Evolutionary conservation across 2,888 invertebrate genomes (phyloP).

Genomic region (Eilema depressum): DNA sequence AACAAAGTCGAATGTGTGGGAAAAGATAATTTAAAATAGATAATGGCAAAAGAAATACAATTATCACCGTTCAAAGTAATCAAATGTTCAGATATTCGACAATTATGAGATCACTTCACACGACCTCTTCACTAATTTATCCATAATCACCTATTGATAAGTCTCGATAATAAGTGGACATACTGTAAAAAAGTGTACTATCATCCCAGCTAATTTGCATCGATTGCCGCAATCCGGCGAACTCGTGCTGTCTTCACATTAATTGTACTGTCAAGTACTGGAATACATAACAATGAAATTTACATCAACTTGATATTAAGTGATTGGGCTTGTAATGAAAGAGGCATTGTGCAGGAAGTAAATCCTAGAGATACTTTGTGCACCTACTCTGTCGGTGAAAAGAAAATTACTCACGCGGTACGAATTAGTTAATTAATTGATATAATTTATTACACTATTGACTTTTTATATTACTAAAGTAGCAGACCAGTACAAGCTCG

Average conservation of each 20-base stretch:
- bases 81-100: constrained; percentile 21
- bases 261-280: constrained; percentile 43
- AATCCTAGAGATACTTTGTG: constrained; percentile 2
- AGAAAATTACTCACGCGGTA: neutral
- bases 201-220: constrained; percentile 77
- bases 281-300: constrained; percentile 35
- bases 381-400: neutral
- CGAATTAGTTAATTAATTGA: constrained; percentile 4
- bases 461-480: neutral
- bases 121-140: constrained; percentile 33
- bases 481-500: neutral
- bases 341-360: neutral
- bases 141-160: constrained; percentile 33
- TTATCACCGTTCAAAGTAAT: constrained; percentile 15
- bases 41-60: constrained; percentile 18
- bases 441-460: neutral
- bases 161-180: constrained; percentile 57
- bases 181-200: constrained; percentile 61
- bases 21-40: constrained; percentile 7
- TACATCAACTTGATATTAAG: constrained; percentile 19
- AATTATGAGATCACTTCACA: constrained; percentile 50
- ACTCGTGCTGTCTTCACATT: constrained; percentile 44
- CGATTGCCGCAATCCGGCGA: constrained; percentile 47
- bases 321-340: constrained; percentile 10
- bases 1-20: neutral